Evolutionary conservation across 2,888 invertebrate genomes (phyloP).

Genomic region (Desoria tigrina): DNA sequence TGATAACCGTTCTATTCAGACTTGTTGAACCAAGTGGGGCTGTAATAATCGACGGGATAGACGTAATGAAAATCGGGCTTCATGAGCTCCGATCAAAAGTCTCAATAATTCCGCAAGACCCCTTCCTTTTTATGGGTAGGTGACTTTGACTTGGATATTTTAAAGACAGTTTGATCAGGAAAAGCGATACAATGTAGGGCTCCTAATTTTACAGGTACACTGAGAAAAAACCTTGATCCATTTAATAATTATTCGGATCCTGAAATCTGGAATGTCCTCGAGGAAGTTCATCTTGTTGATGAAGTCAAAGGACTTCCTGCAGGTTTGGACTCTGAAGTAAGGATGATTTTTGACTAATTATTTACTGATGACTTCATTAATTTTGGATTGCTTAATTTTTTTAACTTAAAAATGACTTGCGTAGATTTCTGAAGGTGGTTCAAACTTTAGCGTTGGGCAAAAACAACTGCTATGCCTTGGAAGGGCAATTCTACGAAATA

Average conservation of each 20-base stretch:
- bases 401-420: too few species aligned
- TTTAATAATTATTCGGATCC: constrained; percentile 77
- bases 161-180: too few species aligned
- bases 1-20: constrained; percentile 83
- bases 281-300: constrained; percentile 65
- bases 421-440: constrained; percentile 24
- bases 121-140: constrained; percentile 82
- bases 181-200: too few species aligned
- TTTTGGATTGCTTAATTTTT: constrained; percentile 36
- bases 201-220: constrained; percentile 67
- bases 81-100: constrained; percentile 76
- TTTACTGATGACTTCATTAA: too few species aligned
- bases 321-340: constrained; percentile 27
- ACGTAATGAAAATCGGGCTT: constrained; percentile 58
- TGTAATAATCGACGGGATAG: constrained; percentile 80
- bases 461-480: constrained; percentile 32
- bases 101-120: constrained; percentile 91
- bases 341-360: too few species aligned
- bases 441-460: constrained; percentile 35
- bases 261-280: constrained; percentile 81
- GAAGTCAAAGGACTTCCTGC: constrained; percentile 36
- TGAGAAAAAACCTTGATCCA: constrained; percentile 87
- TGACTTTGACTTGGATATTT: too few species aligned
- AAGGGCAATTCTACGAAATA: constrained; percentile 29
- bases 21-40: constrained; percentile 84